Evolutionary conservation across 30 jellyfish, hydroid and myxozoan species (phyloP), one percentile per base, ranked within the genome.

Genomic region (Hydra vulgaris): DNA sequence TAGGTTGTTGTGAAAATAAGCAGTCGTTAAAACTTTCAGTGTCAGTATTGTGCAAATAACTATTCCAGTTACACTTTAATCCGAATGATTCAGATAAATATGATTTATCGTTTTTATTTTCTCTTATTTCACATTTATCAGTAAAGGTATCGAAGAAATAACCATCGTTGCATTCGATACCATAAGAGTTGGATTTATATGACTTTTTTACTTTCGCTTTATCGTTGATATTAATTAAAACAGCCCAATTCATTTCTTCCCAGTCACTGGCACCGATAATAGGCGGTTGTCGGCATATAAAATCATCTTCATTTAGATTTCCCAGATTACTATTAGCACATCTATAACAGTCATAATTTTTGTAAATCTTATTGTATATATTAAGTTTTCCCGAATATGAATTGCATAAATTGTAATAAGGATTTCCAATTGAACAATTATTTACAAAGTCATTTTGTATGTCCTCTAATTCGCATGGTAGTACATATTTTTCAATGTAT

Each of bases 331-430:
- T 21, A 53, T 18, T 75, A 12, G 18, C 20, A 25, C 83, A 75
- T 75, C 70, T 25, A 18, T 0, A 75, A 22, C 83, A 75, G 24
- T 75, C 72, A 53, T 75, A 75, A 26, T 75, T 75, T 23, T 26
- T 71, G 26, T 20, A 75, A n/a, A 40, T 3, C 12, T 22, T n/a
- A n/a, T n/a, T 5, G n/a, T n/a, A n/a, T n/a, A n/a, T n/a, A 5
- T 3, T 3, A 40, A 75, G 5, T 54, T 17, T 25, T 0, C 83
- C 83, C 24, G 56, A 25, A 70, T 75, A 75, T 67, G 83, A 17
- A 7, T 75, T 75, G 67, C 83, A 75, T 21, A 75, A 54, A 75
- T 75, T 71, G 23, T 21, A 53, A 75, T 23, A 22, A 16, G 71
- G 72, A 26, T 25, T 75, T 0, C 16, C 83, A 26, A 21, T 75